Evolutionary conservation across 2,797 vertebrate genomes (phyloP).

Genomic region (Enteromius viviparus): DNA sequence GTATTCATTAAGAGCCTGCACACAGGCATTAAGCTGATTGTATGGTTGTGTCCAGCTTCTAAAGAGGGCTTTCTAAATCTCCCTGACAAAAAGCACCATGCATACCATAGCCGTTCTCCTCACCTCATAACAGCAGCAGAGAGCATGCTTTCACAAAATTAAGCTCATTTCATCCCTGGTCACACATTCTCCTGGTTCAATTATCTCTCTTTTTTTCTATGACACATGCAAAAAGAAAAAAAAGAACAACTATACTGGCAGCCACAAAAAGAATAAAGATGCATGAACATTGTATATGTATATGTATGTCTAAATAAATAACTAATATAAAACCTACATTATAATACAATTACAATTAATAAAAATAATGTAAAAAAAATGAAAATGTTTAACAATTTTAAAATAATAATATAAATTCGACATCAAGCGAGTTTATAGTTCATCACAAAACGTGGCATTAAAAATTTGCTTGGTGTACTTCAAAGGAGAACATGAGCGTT

Average conservation of each 20-base stretch:
- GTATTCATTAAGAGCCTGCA: slow-evolving; percentile 75
- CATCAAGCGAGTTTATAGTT: neutral
- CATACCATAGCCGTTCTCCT: slow-evolving; percentile 72
- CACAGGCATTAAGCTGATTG: slow-evolving; percentile 80
- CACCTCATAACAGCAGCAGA: slow-evolving; percentile 73
- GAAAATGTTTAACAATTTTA: neutral
- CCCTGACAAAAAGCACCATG: slow-evolving; percentile 74
- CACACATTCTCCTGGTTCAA: slow-evolving; percentile 51
- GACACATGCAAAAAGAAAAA: neutral
- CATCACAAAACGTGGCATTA: neutral
- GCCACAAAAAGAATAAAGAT: neutral
- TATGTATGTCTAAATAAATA: neutral
- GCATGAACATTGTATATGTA: too few species aligned
- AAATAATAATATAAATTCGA: neutral
- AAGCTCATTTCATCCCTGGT: slow-evolving; percentile 66
- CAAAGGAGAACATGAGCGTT: slow-evolving; percentile 27
- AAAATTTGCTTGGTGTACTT: neutral
- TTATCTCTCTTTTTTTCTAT: slow-evolving; percentile 34
- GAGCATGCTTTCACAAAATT: slow-evolving; percentile 72
- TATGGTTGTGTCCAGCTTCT: slow-evolving; percentile 74
- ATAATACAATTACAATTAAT: neutral
- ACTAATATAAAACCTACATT: neutral
- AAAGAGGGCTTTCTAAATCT: slow-evolving; percentile 82
- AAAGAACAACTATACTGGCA: neutral
- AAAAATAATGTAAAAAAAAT: neutral